A percentile compares a stretch with the other conserved stretches of the same genome.
These are phyloP conservation scores for Xenopus borealis DNA, from an alignment of 2,113 vertebrate genomes.

Conservation along the genomic window DNA sequence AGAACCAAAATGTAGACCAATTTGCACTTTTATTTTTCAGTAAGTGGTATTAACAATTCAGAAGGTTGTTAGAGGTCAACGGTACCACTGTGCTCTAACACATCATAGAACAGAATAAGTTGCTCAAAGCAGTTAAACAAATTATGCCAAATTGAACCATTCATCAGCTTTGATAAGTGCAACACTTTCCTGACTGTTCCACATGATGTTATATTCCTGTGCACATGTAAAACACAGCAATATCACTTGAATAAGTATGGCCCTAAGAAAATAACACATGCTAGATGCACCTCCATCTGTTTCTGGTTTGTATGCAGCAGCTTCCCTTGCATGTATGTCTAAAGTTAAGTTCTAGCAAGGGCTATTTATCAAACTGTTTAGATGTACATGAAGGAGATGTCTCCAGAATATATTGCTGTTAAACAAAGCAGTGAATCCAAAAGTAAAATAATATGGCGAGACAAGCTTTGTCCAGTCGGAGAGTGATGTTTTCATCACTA, in stretches of 20 bases:
- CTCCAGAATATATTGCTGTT: constrained; percentile 1
- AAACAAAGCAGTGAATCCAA: background rate
- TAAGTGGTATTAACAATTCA: too few relatives aligned
- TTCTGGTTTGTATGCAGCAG: background rate
- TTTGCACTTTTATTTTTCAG: too few relatives aligned
- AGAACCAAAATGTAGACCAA: too few relatives aligned
- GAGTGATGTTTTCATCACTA: background rate
- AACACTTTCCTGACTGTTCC: too few relatives aligned
- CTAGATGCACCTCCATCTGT: background rate
- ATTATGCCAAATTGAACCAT: background rate
- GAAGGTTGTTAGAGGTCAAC: too few relatives aligned
- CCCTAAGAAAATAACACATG: background rate
- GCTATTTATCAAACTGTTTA: constrained; percentile 7
- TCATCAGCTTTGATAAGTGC: too few relatives aligned
- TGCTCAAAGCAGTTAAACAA: background rate
- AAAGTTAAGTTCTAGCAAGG: background rate
- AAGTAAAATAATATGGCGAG: background rate
- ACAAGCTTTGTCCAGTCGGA: background rate
- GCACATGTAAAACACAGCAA: too few relatives aligned
- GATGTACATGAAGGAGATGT: background rate
- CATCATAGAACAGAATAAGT: too few relatives aligned
- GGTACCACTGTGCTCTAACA: too few relatives aligned
- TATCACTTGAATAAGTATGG: too few relatives aligned
- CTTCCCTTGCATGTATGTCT: background rate
- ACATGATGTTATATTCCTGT: too few relatives aligned